Evolutionary conservation across 2,797 vertebrate species (phyloP).

Genomic region (Lagocephalus sceleratus): DNA sequence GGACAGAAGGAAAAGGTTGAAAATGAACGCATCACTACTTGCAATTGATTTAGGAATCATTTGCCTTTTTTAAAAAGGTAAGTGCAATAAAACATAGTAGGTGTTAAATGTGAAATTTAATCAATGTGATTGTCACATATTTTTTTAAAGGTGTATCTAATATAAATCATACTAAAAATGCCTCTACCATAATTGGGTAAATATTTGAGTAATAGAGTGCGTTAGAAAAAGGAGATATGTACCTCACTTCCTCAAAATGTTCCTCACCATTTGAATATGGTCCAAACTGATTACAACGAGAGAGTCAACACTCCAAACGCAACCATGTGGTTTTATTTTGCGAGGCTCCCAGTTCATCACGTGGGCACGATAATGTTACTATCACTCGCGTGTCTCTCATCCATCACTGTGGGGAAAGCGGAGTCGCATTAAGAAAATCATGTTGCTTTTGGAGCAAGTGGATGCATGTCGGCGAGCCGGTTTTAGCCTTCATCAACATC

Average conservation of each 20-base stretch:
- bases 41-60: too few relatives aligned
- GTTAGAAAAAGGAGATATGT: constrained; percentile 2
- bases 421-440: not conserved
- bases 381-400: constrained; percentile 17
- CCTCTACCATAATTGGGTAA: too few relatives aligned
- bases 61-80: too few relatives aligned
- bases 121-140: too few relatives aligned
- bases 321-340: constrained; percentile 39
- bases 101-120: too few relatives aligned
- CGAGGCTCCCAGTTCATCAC: too few relatives aligned
- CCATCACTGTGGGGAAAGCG: not conserved
- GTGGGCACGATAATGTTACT: constrained; percentile 23
- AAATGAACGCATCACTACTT: too few relatives aligned
- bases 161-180: not conserved
- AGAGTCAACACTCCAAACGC: constrained; percentile 27
- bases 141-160: too few relatives aligned
- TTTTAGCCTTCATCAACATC: not conserved
- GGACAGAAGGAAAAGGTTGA: too few relatives aligned
- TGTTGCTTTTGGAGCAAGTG: not conserved
- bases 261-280: constrained; percentile 13
- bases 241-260: not conserved
- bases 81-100: too few relatives aligned
- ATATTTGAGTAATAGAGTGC: not conserved
- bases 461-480: not conserved
- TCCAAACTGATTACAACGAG: constrained; percentile 23